Evolutionary conservation across 2,888 invertebrate species (phyloP), one percentile per base, ranked within the genome.

Genomic region (Oligia latruncula): DNA sequence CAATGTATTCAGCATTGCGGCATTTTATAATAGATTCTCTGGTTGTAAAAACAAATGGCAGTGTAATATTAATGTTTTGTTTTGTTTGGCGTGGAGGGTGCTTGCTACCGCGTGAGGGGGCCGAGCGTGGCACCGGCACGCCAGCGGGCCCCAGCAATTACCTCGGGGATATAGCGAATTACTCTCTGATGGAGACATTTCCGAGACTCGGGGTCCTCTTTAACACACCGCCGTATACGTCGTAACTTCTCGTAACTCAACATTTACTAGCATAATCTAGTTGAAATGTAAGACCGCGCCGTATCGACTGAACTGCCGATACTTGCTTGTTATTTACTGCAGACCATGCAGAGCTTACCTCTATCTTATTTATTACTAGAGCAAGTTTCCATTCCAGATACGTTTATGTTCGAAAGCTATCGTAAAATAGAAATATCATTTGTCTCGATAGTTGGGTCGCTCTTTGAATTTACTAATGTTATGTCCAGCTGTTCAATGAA

Each of bases 401-500:
- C 68, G 77, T 77, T 82, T 80, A 62, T 74, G 74, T 77, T 70
- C 70, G 68, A 79, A 73, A 82, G 67, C 68, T 74, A 83, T 83
- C 74, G 72, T 80, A 80, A 85, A 86, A 84, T 86, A 82, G 66
- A 89, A 79, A 83, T 81, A 84, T 84, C 80, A 77, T 81, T 87
- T 86, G 83, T 79, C 77, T 64, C 74, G 78, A 76, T 79, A 86
- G 90, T 86, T 84, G 87, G 90, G 91, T 91, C 90, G 90, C 94
- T 94, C 93, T 94, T 92, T 92, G 91, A 92, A 74, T 75, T 67
- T 78, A 72, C 52, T 40, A 78, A 89, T 68, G 71, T 84, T 87
- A 89, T 88, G 90, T 92, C 92, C 96, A 96, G 95, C 94, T 96
- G 96, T 95, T 94, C 94, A 92, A 93, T 94, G 95, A 93, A 95